phyloP scores from a whole-genome alignment of 2,113 vertebrate genomes.

The Bubo bubo region DNA sequence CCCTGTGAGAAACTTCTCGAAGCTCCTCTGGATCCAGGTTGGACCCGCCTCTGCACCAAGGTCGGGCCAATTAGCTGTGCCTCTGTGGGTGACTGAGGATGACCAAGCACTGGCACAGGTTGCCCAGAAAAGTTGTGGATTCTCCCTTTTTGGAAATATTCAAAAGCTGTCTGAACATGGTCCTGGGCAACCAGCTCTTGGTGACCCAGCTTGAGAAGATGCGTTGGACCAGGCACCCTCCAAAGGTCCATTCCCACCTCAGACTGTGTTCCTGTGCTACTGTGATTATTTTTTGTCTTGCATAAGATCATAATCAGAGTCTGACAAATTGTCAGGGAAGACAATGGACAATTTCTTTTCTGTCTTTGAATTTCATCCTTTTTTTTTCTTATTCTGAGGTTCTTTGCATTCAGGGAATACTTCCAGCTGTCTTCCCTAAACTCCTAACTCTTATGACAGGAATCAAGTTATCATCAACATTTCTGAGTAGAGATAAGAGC shows the following conservation, averaged over 20 bases:
- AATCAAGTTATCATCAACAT: neutral
- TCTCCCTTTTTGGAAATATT: neutral
- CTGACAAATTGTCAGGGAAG: neutral
- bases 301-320: neutral
- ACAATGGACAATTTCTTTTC: neutral
- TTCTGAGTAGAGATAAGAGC: neutral
- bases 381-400: neutral
- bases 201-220: neutral
- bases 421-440: neutral
- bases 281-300: neutral
- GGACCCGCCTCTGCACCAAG: no score
- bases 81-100: no score
- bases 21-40: no score
- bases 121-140: neutral
- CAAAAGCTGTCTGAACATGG: neutral
- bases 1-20: no score
- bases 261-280: neutral
- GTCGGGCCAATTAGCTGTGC: no score
- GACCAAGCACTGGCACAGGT: neutral
- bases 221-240: accelerated
- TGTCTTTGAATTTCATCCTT: neutral
- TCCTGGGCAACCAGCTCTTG: neutral
- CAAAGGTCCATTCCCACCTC: neutral
- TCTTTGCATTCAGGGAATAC: neutral
- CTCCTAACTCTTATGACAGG: neutral